A percentile compares a stretch with the other conserved stretches of the same genome.
These are phyloP conservation scores for Zaprionus inermis DNA, from an alignment of 1,140 invertebrate genomes.

Conservation along the genomic window DNA sequence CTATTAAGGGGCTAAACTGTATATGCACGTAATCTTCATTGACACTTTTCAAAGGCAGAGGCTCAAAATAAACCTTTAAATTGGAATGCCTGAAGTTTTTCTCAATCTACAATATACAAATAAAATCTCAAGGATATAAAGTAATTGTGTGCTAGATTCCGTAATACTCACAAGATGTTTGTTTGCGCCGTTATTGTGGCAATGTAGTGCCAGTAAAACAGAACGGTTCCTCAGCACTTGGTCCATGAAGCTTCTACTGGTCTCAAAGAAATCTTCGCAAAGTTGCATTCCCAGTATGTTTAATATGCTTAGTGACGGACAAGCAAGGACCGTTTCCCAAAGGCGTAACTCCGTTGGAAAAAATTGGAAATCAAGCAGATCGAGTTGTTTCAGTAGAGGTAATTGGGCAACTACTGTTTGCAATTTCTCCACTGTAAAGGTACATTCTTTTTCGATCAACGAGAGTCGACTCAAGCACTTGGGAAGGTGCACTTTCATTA, in stretches of 20 bases:
- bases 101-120: conserved; percentile 3
- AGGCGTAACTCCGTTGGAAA: conserved; percentile 9
- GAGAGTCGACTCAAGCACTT: no score
- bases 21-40: background rate
- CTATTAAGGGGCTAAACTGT: background rate
- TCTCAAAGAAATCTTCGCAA: conserved; percentile 1
- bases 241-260: conserved; percentile 6
- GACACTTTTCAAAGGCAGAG: background rate
- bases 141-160: background rate
- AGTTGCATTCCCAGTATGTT: conserved; percentile 24
- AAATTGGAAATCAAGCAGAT: conserved; percentile 14
- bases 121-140: background rate
- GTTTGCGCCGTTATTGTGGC: background rate
- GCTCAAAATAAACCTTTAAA: background rate
- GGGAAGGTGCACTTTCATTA: no score
- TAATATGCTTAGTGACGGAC: background rate
- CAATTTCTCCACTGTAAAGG: background rate
- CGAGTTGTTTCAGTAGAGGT: background rate
- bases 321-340: conserved; percentile 9
- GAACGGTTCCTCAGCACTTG: background rate
- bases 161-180: background rate
- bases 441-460: no score
- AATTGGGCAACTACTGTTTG: background rate
- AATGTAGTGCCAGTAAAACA: background rate
- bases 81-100: background rate